Percentiles rank a stretch among this genome's conserved stretches.
Evolutionary conservation across 2,797 vertebrate species (phyloP).

Genomic region (Anguilla anguilla): DNA sequence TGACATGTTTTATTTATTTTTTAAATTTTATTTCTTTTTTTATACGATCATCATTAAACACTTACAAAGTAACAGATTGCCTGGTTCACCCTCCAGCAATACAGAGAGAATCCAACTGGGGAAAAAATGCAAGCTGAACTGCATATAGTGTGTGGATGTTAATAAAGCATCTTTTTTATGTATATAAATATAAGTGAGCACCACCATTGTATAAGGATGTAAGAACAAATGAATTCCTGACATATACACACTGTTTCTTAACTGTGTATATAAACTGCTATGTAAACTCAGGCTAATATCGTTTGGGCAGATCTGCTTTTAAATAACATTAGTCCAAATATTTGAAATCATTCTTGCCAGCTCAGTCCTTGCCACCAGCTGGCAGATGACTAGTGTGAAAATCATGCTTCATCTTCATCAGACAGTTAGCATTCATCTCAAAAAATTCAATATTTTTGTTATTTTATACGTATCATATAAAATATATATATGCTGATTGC

Average conservation of each 20-base stretch:
- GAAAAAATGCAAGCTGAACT: not conserved
- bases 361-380: not conserved
- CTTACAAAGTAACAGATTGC: not conserved
- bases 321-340: no score
- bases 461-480: no score
- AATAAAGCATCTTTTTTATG: not conserved
- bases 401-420: not conserved
- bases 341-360: not conserved
- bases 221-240: not conserved
- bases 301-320: not conserved
- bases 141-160: not conserved
- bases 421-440: not conserved
- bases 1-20: not conserved
- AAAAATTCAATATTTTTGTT: no score
- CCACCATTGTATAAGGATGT: not conserved
- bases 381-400: not conserved
- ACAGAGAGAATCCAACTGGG: not conserved
- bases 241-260: not conserved
- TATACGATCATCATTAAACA: not conserved
- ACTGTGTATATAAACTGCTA: not conserved
- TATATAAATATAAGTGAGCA: not conserved
- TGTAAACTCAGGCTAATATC: not conserved
- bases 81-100: not conserved
- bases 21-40: not conserved
- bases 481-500: no score